phyloP scores from a whole-genome alignment of 2,797 vertebrate species.

The Acanthis flammea region DNA sequence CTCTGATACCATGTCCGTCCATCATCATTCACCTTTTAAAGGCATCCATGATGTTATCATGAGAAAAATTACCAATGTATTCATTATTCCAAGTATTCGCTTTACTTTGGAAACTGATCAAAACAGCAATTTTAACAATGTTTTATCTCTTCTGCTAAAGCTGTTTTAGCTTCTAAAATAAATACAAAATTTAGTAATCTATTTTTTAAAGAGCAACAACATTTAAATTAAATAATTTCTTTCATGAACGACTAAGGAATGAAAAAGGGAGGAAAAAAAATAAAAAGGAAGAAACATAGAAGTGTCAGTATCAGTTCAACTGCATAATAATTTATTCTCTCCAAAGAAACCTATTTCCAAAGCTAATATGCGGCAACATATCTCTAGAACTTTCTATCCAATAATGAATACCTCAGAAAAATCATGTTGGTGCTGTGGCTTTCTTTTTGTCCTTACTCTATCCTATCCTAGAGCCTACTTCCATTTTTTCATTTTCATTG shows the following conservation, averaged over 20 bases:
- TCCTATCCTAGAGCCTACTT: neutral
- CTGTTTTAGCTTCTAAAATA: neutral
- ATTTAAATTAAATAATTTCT: neutral
- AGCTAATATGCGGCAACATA: neutral
- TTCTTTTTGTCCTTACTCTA: neutral
- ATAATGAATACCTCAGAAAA: neutral
- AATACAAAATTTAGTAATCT: neutral
- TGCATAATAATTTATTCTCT: neutral
- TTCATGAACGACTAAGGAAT: neutral
- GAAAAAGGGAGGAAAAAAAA: fast-evolving
- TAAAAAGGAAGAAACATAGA: fast-evolving
- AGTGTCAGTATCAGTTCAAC: neutral
- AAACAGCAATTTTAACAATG: neutral
- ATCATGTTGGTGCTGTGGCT: fast-evolving
- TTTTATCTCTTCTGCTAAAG: neutral
- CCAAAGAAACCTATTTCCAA: neutral
- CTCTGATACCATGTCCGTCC: fast-evolving
- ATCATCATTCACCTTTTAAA: neutral
- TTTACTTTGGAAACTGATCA: neutral
- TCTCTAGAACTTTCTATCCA: neutral
- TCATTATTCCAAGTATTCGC: neutral
- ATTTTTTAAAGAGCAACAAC: neutral
- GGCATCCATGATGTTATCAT: neutral
- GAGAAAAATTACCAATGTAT: neutral
- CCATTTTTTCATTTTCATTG: neutral